Evolutionary conservation across 1,140 invertebrate species (phyloP), one percentile per base, ranked within the genome.

Genomic region (Drosophila mauritiana): DNA sequence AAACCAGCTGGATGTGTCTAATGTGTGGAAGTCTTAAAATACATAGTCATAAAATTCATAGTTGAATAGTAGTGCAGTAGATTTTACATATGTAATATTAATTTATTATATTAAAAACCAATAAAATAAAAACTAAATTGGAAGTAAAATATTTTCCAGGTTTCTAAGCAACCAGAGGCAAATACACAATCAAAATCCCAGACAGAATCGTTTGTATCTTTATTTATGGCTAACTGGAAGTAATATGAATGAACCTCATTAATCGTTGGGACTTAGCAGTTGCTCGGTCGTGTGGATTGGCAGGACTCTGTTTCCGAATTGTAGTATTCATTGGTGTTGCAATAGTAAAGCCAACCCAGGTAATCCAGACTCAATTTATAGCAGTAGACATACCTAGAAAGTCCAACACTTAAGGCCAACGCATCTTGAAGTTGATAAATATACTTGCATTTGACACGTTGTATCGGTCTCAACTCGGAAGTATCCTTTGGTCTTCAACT

Each of bases 341-440:
- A 91, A 58, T 78, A 68, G 46, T 68, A 89, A 7, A 67, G 46
- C 83, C 53, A 89, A 7, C 80, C 90, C 6, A 81, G 40, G 5
- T 78, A 83, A 58, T 91, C 74, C 15, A 34, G 53, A 0, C 78
- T 63, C 13, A 88, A 11, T 20, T 67, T 56, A n/a, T 78, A 88
- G 25, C 83, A 88, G 40, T 74, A 78, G 0, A 88, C 68, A 57
- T 89, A 88, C 37, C 83, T 88, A 15, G 4, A 69, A 58, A 15
- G 15, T 6, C n/a, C n/a, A 13, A n/a, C 3, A 6, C 13, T 59
- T 40, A 31, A 46, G n/a, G 20, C 8, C 8, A 27, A 13, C 39
- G 31, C 27, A 8, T 12, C 3, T 0, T n/a, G 5, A 13, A 10
- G 3, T 34, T 48, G n/a, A 45, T 7, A 13, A 15, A 4, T 3